Evolutionary conservation across 2,797 vertebrate genomes (phyloP), one percentile per base, ranked within the genome.

Genomic region (Pipistrellus kuhlii): DNA sequence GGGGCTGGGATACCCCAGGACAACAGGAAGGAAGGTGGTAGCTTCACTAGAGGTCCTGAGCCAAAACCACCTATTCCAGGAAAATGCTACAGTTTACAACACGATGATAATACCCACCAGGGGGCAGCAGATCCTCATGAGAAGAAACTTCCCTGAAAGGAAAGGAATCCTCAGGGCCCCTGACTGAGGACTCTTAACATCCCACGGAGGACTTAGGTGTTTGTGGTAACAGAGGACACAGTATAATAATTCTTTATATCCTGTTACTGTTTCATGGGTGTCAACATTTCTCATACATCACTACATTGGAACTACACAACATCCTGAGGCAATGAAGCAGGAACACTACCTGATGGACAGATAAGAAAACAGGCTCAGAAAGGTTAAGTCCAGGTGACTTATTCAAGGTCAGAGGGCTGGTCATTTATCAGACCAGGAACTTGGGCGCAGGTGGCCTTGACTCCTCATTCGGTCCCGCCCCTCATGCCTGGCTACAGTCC

Each of bases 101-200:
- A 0, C 35, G 53, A 13, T 17, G 75, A 44, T 53, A 57, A 14
- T 0, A 6, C 2, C 94, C 97, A 97, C 77, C n/a, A 96, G 96
- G n/a, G 88, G 96, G 95, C 95, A 96, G 95, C 86, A 96, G 35
- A 83, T 0, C 2, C 72, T 53, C 35, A n/a, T 3, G 12, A 32
- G 90, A 94, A 93, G 76, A 94, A 83, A 77, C 11, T 35, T 62
- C 2, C 15, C 30, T 15, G 8, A 0, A 2, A 23, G 20, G 21
- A 32, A 66, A 83, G 20, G 32, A 64, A 71, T 46, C 6, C 57
- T 27, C n/a, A 35, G 41, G n/a, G 17, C 4, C 44, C 41, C 3
- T 62, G 46, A 6, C 2, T 5, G 30, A 59, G 15, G 27, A 25
- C 38, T 59, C 73, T 18, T 18, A 46, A 92, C 44, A 20, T n/a